Conservation (phyloP, 2,888 invertebrate genomes). For the Diarsia brunnea region DNA sequence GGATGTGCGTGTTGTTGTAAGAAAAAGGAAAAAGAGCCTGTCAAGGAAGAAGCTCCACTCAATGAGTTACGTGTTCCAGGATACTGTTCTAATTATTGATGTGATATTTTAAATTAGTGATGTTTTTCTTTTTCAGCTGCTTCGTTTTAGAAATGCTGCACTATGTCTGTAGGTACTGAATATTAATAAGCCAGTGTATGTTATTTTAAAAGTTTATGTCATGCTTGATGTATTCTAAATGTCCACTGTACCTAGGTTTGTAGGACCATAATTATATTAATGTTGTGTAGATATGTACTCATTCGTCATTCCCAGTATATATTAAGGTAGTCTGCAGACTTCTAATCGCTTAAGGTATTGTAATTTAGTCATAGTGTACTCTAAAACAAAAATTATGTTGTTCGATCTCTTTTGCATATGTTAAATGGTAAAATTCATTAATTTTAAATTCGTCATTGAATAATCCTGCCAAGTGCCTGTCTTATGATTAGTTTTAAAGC, state of each 20-base stretch:
- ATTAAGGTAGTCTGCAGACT: not conserved
- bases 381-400: not conserved
- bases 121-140: constrained; percentile 16
- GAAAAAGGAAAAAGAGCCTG: constrained; percentile 72
- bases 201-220: not conserved
- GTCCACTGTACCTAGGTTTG: not conserved
- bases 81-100: constrained; percentile 76
- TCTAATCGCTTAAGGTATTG: constrained; percentile 10
- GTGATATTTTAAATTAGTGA: constrained; percentile 8
- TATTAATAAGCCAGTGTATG: constrained; percentile 8
- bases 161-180: not conserved
- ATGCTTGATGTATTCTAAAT: constrained; percentile 21
- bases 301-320: not conserved
- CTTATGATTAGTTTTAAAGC: constrained; percentile 46
- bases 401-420: not conserved
- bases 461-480: constrained; percentile 48
- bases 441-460: constrained; percentile 7
- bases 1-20: constrained; percentile 79
- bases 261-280: not conserved
- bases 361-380: not conserved
- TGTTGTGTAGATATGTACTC: not conserved
- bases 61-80: constrained; percentile 73
- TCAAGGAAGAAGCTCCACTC: constrained; percentile 77
- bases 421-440: constrained; percentile 3
- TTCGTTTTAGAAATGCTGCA: constrained; percentile 5